phyloP scores from a whole-genome alignment of 2,888 invertebrate genomes.

The Megalurothrips usitatus region DNA sequence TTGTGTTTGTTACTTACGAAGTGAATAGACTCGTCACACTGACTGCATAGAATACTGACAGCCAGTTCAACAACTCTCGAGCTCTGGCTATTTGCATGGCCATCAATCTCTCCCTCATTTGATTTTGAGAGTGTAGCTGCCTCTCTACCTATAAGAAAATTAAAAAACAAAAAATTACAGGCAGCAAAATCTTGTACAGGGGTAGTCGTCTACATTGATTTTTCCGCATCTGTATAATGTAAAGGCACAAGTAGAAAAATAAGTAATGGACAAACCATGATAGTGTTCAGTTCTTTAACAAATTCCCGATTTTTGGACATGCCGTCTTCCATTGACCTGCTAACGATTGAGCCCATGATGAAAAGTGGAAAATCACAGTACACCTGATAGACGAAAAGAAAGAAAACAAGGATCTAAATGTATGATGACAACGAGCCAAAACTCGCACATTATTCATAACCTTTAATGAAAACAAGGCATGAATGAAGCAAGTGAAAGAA shows the following conservation, averaged over 20 bases:
- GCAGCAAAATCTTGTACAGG: too few species aligned
- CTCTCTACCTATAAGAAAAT: neutral
- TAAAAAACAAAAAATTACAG: neutral
- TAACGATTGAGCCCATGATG: neutral
- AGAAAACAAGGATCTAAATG: neutral
- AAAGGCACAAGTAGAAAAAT: neutral
- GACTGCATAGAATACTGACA: neutral
- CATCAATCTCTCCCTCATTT: constrained; percentile 5
- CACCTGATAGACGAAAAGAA: too few species aligned
- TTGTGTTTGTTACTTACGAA: neutral
- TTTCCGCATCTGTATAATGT: neutral
- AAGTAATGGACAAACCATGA: neutral
- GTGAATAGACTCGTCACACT: neutral
- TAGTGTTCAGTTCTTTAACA: neutral
- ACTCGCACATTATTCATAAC: neutral
- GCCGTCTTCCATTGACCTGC: neutral
- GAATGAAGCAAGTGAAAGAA: too few species aligned
- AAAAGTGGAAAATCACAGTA: neutral
- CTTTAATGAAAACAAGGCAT: too few species aligned
- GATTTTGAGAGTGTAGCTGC: constrained; percentile 11
- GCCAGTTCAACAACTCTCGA: neutral
- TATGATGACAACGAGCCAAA: neutral
- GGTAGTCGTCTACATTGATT: neutral
- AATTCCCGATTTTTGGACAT: constrained; percentile 5
- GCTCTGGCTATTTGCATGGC: constrained; percentile 1